Conservation (phyloP, 2,797 vertebrate genomes). For the Takifugu rubripes region DNA sequence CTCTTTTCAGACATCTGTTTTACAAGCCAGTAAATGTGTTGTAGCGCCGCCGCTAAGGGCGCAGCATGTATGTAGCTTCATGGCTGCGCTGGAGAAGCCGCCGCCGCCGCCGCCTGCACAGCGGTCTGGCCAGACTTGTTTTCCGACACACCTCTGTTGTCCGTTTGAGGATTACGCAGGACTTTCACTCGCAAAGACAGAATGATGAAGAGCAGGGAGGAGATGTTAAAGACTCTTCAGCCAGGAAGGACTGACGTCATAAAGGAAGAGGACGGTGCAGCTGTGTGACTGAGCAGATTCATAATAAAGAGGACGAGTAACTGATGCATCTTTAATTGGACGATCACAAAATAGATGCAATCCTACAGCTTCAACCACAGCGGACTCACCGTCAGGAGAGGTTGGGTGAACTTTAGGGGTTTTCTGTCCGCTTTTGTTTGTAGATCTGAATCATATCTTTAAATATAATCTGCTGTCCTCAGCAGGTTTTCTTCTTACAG, state of each 20-base stretch:
- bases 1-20: conserved; percentile 18
- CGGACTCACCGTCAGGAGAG: no score
- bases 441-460: no score
- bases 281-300: background rate
- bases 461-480: background rate
- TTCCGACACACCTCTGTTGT: conserved; percentile 15
- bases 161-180: background rate
- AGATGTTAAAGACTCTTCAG: no score
- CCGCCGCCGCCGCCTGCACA: conserved; percentile 4
- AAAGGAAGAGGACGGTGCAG: background rate
- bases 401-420: no score
- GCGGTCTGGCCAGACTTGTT: conserved; percentile 11
- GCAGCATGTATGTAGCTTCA: conserved; percentile 3
- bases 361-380: no score
- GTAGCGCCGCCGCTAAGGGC: conserved; percentile 19
- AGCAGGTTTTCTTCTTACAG: background rate
- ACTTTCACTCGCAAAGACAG: background rate
- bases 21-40: conserved; percentile 21
- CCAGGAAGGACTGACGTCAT: background rate
- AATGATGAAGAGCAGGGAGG: background rate
- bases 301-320: background rate
- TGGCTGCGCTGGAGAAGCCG: conserved; percentile 1
- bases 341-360: no score
- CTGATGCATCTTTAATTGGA: no score
- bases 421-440: no score